Evolutionary conservation across 2,888 invertebrate species (phyloP).

Genomic region (Andrena chrysosceles): DNA sequence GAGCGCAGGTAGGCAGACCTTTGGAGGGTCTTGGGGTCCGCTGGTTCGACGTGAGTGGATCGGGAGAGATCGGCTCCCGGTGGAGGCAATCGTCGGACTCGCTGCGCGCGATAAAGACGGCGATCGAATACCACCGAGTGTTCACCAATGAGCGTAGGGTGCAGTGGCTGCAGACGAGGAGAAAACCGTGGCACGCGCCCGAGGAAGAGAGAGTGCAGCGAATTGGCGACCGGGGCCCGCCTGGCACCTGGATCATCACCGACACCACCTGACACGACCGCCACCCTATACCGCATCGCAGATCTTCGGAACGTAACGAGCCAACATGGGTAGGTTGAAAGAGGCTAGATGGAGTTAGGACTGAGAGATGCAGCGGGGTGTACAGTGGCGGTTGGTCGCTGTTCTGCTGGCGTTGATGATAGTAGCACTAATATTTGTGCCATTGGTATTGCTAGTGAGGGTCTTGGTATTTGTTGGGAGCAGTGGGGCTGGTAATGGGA

Average conservation of each 20-base stretch:
- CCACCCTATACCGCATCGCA: slow-evolving; percentile 21
- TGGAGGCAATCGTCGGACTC: slow-evolving; percentile 59
- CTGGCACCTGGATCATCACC: slow-evolving; percentile 41
- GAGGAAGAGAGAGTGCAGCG: slow-evolving; percentile 75
- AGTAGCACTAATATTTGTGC: no score
- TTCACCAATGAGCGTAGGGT: slow-evolving; percentile 80
- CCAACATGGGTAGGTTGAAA: slow-evolving; percentile 74
- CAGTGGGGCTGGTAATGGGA: no score
- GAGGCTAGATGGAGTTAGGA: not conserved
- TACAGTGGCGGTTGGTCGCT: not conserved
- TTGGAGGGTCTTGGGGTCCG: not conserved
- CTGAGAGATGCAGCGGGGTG: not conserved
- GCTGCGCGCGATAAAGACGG: slow-evolving; percentile 64
- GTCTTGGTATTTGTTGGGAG: no score
- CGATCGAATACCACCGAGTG: slow-evolving; percentile 74
- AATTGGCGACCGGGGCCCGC: slow-evolving; percentile 66
- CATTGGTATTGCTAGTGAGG: no score
- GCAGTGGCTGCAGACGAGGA: slow-evolving; percentile 71
- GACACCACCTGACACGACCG: slow-evolving; percentile 35
- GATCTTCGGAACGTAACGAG: slow-evolving; percentile 52
- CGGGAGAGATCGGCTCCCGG: slow-evolving; percentile 5
- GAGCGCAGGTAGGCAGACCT: not conserved
- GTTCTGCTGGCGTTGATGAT: not conserved
- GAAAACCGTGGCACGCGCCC: slow-evolving; percentile 79
- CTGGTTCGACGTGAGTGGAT: not conserved